Evolutionary conservation across 2,888 invertebrate species (phyloP).

Genomic region (Microplitis manilae): DNA sequence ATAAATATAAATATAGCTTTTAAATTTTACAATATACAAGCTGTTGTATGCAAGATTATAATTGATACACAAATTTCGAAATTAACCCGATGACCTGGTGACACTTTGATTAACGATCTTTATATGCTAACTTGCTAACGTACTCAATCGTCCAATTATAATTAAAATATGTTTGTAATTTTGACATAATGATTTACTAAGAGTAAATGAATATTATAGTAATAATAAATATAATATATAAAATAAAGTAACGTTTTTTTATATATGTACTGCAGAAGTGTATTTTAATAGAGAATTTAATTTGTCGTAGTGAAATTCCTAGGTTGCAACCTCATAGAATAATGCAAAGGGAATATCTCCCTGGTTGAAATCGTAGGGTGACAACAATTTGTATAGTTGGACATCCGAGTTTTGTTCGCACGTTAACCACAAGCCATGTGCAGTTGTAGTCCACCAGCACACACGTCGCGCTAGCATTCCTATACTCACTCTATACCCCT

Average conservation of each 20-base stretch:
- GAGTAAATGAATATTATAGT: too few species aligned
- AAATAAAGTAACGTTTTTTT: constrained; percentile 1
- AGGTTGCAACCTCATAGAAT: constrained; percentile 16
- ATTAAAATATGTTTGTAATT: background rate
- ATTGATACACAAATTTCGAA: constrained; percentile 34
- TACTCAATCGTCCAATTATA: constrained; percentile 23
- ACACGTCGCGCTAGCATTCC: background rate
- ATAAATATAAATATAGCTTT: background rate
- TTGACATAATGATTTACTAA: too few species aligned
- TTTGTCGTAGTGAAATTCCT: constrained; percentile 19
- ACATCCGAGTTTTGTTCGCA: constrained; percentile 25
- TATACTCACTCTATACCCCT: background rate
- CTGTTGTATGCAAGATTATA: constrained; percentile 8
- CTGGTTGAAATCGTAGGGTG: constrained; percentile 15
- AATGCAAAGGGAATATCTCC: constrained; percentile 3
- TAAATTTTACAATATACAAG: constrained; percentile 1
- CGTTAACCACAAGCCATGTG: constrained; percentile 24
- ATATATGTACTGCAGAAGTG: background rate
- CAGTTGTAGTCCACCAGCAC: constrained; percentile 5
- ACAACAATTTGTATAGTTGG: constrained; percentile 34
- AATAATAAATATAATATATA: background rate
- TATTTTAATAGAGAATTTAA: constrained; percentile 26
- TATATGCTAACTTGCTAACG: constrained; percentile 12
- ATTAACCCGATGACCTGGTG: constrained; percentile 24
- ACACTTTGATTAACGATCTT: constrained; percentile 33